phyloP scores from a whole-genome alignment of 2,113 vertebrate genomes.

The Ranitomeya imitator region DNA sequence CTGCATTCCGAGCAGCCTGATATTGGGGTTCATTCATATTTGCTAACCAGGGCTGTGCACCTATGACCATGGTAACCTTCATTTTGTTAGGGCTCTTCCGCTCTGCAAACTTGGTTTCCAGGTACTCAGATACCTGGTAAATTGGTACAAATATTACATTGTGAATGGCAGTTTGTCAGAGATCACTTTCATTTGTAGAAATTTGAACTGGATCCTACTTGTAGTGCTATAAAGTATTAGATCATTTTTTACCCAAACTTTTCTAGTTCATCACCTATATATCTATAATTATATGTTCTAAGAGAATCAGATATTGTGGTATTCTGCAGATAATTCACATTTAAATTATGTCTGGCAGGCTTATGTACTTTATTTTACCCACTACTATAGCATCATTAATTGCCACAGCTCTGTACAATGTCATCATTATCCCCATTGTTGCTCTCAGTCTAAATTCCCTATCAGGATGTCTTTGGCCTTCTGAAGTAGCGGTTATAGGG shows the following conservation, averaged over 20 bases:
- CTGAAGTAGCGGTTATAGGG: too few relatives aligned
- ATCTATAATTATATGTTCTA: too few relatives aligned
- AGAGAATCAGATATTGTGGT: too few relatives aligned
- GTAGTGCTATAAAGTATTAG: background rate
- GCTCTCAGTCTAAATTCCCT: too few relatives aligned
- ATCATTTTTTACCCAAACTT: background rate
- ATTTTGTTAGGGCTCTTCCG: slow-evolving; percentile 86
- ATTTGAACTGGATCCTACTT: background rate
- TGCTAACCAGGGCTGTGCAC: slow-evolving; percentile 81
- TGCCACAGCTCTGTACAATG: too few relatives aligned
- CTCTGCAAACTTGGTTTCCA: slow-evolving; percentile 79
- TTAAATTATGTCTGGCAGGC: too few relatives aligned
- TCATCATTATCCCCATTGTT: too few relatives aligned
- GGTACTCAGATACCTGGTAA: slow-evolving; percentile 72
- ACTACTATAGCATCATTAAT: too few relatives aligned
- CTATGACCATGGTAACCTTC: slow-evolving; percentile 78
- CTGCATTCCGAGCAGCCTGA: slow-evolving; percentile 80
- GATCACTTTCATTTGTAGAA: background rate
- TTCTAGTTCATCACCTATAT: background rate
- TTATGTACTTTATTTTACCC: too few relatives aligned
- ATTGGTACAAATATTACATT: background rate
- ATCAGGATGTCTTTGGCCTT: too few relatives aligned
- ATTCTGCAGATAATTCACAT: too few relatives aligned
- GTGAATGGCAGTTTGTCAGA: background rate
- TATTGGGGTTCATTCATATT: slow-evolving; percentile 73